Conservation (phyloP, 1,140 invertebrate species). For the Leptestheria dahalacensis region DNA sequence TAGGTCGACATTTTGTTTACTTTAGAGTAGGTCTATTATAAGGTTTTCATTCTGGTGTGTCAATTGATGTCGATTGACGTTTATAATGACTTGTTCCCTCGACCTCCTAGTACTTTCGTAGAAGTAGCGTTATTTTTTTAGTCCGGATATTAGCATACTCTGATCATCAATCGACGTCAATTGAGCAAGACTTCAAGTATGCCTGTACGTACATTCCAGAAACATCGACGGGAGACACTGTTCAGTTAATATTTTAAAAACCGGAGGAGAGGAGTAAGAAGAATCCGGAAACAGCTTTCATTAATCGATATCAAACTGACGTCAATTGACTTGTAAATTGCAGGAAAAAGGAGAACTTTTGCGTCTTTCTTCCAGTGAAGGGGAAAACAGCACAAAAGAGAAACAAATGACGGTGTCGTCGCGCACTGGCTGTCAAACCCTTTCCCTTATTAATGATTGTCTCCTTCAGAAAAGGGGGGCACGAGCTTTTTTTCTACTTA, state of each 20-base stretch:
- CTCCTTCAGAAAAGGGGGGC: too few species aligned
- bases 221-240: too few species aligned
- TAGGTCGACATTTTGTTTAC: too few species aligned
- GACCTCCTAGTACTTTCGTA: too few species aligned
- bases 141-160: neutral
- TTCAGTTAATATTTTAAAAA: too few species aligned
- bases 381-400: neutral
- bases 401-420: neutral
- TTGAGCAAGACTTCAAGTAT: neutral
- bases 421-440: neutral
- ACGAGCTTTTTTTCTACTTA: too few species aligned
- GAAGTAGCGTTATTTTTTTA: neutral
- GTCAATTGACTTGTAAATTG: neutral
- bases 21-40: too few species aligned
- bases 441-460: too few species aligned
- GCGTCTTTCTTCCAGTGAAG: neutral
- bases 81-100: neutral
- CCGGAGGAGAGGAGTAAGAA: too few species aligned
- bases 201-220: neutral
- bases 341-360: neutral
- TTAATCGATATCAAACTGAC: neutral
- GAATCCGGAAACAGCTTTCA: neutral
- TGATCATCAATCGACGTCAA: neutral
- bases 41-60: neutral
- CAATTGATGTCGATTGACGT: neutral